phyloP scores from a whole-genome alignment of 2,888 invertebrate genomes.

The Drosophila quinaria region DNA sequence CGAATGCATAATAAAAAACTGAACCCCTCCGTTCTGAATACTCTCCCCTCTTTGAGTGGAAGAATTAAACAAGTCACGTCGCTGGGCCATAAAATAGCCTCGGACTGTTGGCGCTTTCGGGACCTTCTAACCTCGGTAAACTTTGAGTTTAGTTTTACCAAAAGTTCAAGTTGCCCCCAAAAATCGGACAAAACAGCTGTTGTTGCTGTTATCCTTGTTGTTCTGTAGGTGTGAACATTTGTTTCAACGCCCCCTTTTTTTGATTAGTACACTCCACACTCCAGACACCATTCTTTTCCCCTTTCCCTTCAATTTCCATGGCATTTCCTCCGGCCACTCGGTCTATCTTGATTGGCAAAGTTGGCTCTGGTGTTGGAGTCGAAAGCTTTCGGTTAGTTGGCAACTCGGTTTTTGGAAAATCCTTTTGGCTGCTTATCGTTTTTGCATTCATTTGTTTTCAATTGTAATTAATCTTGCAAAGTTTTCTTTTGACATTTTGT shows the following conservation, averaged over 20 bases:
- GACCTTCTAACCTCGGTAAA: conserved; percentile 47
- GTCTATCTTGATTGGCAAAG: conserved; percentile 80
- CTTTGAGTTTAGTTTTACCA: conserved; percentile 61
- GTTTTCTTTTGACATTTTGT: conserved; percentile 79
- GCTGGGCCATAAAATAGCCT: conserved; percentile 64
- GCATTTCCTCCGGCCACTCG: conserved; percentile 40
- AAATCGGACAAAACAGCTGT: conserved; percentile 57
- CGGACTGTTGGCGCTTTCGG: conserved; percentile 39
- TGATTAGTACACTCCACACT: conserved; percentile 49
- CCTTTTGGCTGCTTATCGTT: conserved; percentile 82
- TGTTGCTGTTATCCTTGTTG: conserved; percentile 24
- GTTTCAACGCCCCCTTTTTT: conserved; percentile 65
- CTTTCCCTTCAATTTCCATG: conserved; percentile 12
- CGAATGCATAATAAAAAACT: conserved; percentile 24
- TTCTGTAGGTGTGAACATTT: conserved; percentile 76
- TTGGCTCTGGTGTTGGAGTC: conserved; percentile 49
- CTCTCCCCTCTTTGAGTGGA: not conserved
- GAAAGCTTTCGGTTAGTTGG: conserved; percentile 28
- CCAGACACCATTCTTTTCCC: conserved; percentile 5
- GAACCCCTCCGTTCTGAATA: not conserved
- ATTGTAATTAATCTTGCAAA: conserved; percentile 82
- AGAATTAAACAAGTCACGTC: conserved; percentile 72
- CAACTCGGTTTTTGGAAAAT: conserved; percentile 52
- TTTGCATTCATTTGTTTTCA: conserved; percentile 83
- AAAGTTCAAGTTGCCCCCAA: conserved; percentile 59